phyloP scores from a whole-genome alignment of 2,797 vertebrate genomes.

The Lepilemur ruficaudatus region DNA sequence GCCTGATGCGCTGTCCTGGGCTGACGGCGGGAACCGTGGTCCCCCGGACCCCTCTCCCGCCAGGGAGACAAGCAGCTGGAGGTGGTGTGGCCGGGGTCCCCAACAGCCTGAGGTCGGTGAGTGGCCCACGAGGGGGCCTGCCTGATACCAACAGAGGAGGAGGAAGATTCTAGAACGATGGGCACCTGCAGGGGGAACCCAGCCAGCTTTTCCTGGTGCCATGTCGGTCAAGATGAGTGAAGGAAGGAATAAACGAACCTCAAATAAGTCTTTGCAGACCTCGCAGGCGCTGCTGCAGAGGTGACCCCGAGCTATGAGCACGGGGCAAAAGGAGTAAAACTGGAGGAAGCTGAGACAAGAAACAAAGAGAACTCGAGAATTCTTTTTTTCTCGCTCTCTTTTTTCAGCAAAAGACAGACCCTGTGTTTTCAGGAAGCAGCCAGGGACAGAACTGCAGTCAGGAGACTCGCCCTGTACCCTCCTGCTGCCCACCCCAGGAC shows the following conservation, averaged over 20 bases:
- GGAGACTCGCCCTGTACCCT: not conserved
- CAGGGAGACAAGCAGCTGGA: not conserved
- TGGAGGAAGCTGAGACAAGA: not conserved
- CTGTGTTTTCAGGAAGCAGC: not conserved
- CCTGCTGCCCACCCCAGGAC: not conserved
- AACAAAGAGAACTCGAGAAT: not conserved
- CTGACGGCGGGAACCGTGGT: not conserved
- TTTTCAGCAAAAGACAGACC: not conserved
- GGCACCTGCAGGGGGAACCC: not conserved
- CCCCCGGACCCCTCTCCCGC: accelerated
- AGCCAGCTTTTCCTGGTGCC: not conserved
- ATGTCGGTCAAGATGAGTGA: not conserved
- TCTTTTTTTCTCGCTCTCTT: no score
- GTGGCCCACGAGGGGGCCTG: not conserved
- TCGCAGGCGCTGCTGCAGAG: not conserved
- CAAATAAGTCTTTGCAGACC: not conserved
- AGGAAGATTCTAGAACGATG: not conserved
- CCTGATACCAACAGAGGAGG: not conserved
- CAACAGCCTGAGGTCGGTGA: not conserved
- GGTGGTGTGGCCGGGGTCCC: not conserved
- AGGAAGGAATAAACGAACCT: not conserved
- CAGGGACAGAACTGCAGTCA: not conserved
- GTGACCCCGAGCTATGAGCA: accelerated
- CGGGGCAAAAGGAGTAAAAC: not conserved
- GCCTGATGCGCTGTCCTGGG: not conserved